Base-by-base conservation (phyloP, 2,113 vertebrate species). In the Halcyon malimbica region DNA sequence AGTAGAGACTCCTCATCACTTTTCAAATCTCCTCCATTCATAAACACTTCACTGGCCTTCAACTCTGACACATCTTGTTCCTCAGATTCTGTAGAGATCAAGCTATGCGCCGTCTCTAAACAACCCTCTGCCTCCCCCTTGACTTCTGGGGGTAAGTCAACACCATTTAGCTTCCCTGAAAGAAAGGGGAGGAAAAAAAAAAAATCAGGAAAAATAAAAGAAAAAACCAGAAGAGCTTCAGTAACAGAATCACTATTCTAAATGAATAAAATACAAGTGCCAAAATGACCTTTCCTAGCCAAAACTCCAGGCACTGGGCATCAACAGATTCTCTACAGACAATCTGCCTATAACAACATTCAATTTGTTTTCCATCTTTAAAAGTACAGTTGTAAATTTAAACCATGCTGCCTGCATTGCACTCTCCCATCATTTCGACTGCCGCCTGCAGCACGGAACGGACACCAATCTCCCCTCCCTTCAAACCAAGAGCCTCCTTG, bases 11-110 rank as follows among this genome's bases (percentile, higher is more conserved):
- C 77, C 33, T 95, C 95, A 4, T 98, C 97, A 60, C 96, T 98
- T 48, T 98, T 97, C 95, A 98, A 97, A 23, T 84, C 41, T 6
- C 98, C 94, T 26, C 97, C 98, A 48, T 99, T 99, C 74, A 98
- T 83, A 53, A 98, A 96, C 74, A 97, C 84, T 74, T 94, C 74
- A 33, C 84, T 92, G 20, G 83, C 53, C 26, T 97, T 91, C 39
- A 64, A 56, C 48, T n/a, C 9, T 11, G 69, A 54, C 33, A 69
- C 35, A 18, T 96, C 33, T 35, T 62, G 83, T 12, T 89, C 83
- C 37, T 67, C 81, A 23, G 46, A 51, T 11, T 94, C 80, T 53
- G 71, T 14, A 77, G 94, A 85, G 67, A 83, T 60, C 41, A 94
- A 64, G 25, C 41, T 78, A n/a, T 63, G 46, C 3, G 42, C n/a